Evolutionary conservation across 2,888 invertebrate species (phyloP), one percentile per base, ranked within the genome.

Genomic region (Hirtodrosophila trivittata): DNA sequence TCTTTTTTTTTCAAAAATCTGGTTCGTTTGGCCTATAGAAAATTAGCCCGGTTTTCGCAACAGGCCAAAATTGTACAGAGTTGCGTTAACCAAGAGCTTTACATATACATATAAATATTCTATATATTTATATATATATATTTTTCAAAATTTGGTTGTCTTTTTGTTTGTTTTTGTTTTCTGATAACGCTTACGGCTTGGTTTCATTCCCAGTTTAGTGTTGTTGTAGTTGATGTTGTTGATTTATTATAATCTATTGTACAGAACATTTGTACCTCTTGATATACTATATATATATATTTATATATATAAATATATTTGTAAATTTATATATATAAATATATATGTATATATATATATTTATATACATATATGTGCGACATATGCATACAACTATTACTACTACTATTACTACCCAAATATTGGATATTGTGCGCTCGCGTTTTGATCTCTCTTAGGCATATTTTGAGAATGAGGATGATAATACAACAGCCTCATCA

Each of bases 401-500:
- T 54, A 68, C 65, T 42, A 69, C 66, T 33, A 12, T 5, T 47
- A 70, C 60, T 33, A 33, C 13, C 28, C 43, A 66, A 70, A 71
- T 66, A 66, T 76, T 82, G 76, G 76, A 66, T 66, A 71, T 74
- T 85, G 75, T 77, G 77, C 68, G 85, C 77, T 75, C 77, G 84
- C 77, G 75, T 70, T 76, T 74, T 81, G 81, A 66, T 81, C 77
- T 68, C 86, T 88, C 88, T 86, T 90, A 90, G 90, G 90, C 86
- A 86, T 89, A 83, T 90, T 82, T 87, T 90, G 89, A 89, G 80
- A 86, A 89, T 90, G 90, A 89, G 83, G 89, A 90, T 89, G 88
- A 89, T 88, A 86, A 88, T 89, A 82, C 90, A 87, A 89, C 90
- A 88, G 89, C 90, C 88, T 89, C 90, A 90, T 89, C 91, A 77